phyloP scores from a whole-genome alignment of 2,113 vertebrate species.

The Syngnathus floridae region DNA sequence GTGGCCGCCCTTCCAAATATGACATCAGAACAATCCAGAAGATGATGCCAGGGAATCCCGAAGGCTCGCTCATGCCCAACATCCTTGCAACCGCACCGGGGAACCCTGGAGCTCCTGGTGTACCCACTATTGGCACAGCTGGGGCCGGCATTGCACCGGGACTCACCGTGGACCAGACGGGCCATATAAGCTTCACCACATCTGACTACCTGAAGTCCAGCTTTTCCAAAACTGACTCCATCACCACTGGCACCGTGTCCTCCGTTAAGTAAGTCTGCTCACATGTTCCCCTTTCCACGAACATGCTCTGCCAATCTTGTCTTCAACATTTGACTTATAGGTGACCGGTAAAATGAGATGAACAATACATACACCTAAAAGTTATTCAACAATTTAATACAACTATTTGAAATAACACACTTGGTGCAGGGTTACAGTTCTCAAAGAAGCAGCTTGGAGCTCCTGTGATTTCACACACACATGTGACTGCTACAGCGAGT shows the following conservation, averaged over 20 bases:
- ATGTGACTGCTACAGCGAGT: constrained; percentile 62
- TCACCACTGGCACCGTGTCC: constrained; percentile 97
- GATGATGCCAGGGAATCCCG: constrained; percentile 79
- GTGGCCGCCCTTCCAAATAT: constrained; percentile 97
- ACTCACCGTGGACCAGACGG: constrained; percentile 76
- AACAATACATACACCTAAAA: neutral
- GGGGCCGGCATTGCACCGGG: constrained; percentile 69
- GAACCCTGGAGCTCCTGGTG: constrained; percentile 66
- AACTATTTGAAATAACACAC: neutral
- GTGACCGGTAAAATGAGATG: neutral
- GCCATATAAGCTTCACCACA: constrained; percentile 82
- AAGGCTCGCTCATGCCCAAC: constrained; percentile 75
- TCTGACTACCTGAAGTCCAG: constrained; percentile 93
- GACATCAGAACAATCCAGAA: constrained; percentile 94
- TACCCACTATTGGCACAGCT: constrained; percentile 35
- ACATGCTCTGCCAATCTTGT: neutral
- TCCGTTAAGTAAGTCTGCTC: constrained; percentile 89
- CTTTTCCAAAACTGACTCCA: constrained; percentile 99
- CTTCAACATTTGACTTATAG: neutral
- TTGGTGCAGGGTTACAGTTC: constrained; percentile 14
- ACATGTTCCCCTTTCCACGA: neutral
- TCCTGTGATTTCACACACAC: constrained; percentile 59
- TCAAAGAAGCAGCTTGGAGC: constrained; percentile 49
- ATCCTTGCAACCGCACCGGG: constrained; percentile 76
- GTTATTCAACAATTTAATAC: neutral